These are phyloP conservation scores for Pogonocichla stellata DNA, from an alignment of 2,113 vertebrate species.

Conservation along the genomic window DNA sequence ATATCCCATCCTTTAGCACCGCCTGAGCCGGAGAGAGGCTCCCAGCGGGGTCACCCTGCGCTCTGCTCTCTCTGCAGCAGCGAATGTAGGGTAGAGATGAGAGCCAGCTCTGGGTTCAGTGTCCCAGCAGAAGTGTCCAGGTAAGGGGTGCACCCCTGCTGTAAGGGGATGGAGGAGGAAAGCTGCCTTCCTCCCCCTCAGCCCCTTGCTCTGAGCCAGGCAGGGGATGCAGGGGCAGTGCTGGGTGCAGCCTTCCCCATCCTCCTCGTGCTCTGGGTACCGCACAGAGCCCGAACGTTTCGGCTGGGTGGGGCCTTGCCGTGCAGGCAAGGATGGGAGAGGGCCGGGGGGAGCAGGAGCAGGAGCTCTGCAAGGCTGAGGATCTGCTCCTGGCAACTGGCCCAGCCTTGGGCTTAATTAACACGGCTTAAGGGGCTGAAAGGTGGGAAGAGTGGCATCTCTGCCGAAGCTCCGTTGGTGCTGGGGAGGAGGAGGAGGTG, in stretches of 20 bases:
- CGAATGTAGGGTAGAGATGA: rapidly evolving
- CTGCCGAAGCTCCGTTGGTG: not conserved
- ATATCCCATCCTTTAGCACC: constrained; percentile 11
- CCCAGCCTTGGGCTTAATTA: not conserved
- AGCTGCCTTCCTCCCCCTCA: not conserved
- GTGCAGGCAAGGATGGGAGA: not conserved
- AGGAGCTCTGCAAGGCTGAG: not conserved
- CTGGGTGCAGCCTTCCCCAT: not conserved
- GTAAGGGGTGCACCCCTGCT: not conserved
- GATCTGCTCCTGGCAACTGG: not conserved
- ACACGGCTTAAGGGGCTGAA: not conserved
- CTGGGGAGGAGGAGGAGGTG: not conserved
- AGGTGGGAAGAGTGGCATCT: not conserved
- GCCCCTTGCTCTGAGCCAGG: not conserved
- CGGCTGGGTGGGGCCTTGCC: not conserved
- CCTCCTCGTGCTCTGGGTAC: not conserved
- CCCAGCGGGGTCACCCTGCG: not conserved
- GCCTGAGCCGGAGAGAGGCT: not conserved
- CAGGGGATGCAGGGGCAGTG: not conserved
- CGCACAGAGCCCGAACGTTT: not conserved
- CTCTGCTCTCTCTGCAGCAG: constrained; percentile 10
- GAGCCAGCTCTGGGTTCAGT: rapidly evolving
- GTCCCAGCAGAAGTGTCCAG: not conserved
- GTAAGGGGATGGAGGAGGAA: not conserved
- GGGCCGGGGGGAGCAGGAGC: not conserved